phyloP scores from a whole-genome alignment of 2,113 vertebrate genomes.

The Spea bombifrons region DNA sequence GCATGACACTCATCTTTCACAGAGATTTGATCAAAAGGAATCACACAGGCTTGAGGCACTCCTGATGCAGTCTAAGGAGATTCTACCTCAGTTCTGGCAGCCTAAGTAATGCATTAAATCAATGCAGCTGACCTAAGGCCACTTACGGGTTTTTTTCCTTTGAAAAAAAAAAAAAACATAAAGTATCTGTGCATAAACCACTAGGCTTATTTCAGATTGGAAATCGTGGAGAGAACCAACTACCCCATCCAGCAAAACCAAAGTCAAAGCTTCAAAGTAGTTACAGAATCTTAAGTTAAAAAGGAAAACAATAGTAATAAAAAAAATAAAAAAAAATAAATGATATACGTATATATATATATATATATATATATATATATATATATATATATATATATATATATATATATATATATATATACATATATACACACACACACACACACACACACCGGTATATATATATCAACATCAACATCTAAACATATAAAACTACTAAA shows the following conservation, averaged over 20 bases:
- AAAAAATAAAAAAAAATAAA: no score
- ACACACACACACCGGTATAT: no score
- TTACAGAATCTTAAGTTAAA: neutral
- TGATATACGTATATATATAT: no score
- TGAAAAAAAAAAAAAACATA: slow-evolving; percentile 43
- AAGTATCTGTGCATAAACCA: slow-evolving; percentile 59
- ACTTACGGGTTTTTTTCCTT: slow-evolving; percentile 47
- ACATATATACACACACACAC: no score
- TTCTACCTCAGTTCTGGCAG: slow-evolving; percentile 65
- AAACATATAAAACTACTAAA: no score
- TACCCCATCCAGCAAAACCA: neutral
- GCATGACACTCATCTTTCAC: slow-evolving; percentile 93
- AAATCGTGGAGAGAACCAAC: neutral
- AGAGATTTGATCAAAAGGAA: slow-evolving; percentile 93
- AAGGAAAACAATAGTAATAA: neutral
- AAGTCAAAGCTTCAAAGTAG: neutral
- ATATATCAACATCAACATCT: no score
- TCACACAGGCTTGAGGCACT: slow-evolving; percentile 78
- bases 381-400: no score
- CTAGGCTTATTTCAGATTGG: slow-evolving; percentile 48
- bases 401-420: no score
- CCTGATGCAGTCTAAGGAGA: slow-evolving; percentile 78
- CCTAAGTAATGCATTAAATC: slow-evolving; percentile 82
- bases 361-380: no score
- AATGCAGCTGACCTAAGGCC: slow-evolving; percentile 72